Base-by-base conservation (phyloP, 2,797 vertebrate genomes). In the Ctenopoma multispine region DNA sequence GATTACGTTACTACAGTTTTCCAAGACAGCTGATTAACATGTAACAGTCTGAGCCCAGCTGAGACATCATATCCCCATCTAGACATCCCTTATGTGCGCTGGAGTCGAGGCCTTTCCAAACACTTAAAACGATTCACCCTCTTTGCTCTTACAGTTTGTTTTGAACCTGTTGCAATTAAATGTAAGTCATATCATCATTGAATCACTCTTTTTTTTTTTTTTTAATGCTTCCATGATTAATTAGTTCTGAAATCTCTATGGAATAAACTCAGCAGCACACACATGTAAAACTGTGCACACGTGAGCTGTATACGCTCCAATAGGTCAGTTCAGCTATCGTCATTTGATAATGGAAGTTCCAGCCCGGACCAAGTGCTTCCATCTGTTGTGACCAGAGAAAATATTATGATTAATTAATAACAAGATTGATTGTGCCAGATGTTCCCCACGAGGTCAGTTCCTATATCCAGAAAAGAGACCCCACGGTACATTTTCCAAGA, bases 331-430 rank as follows among this genome's bases (percentile, higher is more conserved):
- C 61, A 70, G 78, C 60, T 41, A 73, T 82, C 68, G 38, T 81
- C 79, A 85, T 87, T 63, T 81, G 75, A 89, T 89, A 88, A 85
- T 86, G 72, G 80, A 89, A 76, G 80, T 86, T 85, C 82, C 88
- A 83, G 79, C 63, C 49, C 68, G 8, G 17, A 59, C 46, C 66
- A 75, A 90, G 76, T 67, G 68, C 67, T 87, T 90, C 85, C 86
- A 88, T 87, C 82, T 89, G 86, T 79, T 79, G 79, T 74, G 72
- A 84, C 70, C 70, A 77, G 82, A 84, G 83, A 85, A 90, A 91
- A 88, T 83, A 86, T 86, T 87, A 71, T 90, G 88, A 92, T 92
- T 89, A 90, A 92, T 90, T 90, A 90, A 89, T 83, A 87, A 84
- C 76, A 72, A 69, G 85, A 89, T 83, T 87, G 89, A 93, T 90